phyloP scores from a whole-genome alignment of 2,113 vertebrate genomes.

The Prietella phreatophila region DNA sequence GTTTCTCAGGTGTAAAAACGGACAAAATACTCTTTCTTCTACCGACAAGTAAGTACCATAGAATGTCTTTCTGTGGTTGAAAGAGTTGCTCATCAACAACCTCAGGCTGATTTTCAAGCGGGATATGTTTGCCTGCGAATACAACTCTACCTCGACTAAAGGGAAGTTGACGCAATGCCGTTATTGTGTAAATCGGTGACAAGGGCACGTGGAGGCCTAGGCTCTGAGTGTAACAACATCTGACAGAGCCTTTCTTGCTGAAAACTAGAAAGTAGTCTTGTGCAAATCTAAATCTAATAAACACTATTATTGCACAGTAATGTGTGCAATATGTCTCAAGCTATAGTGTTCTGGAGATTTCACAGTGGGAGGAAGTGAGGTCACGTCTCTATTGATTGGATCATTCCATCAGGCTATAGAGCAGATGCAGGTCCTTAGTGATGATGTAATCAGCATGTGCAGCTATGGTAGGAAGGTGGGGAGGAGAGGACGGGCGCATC shows the following conservation, averaged over 20 bases:
- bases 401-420: constrained; percentile 30
- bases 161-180: not conserved
- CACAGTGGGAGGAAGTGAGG: constrained; percentile 2
- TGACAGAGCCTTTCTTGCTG: not conserved
- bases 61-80: not conserved
- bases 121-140: not conserved
- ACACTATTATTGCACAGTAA: not conserved
- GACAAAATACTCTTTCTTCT: not conserved
- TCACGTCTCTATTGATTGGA: not conserved
- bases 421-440: constrained; percentile 28
- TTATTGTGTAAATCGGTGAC: not conserved
- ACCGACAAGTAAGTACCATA: not conserved
- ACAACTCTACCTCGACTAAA: not conserved
- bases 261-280: not conserved
- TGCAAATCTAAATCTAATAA: constrained; percentile 3
- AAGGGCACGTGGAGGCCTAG: not conserved
- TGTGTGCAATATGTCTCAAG: not conserved
- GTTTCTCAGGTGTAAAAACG: not conserved
- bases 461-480: constrained; percentile 34
- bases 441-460: constrained; percentile 9
- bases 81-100: not conserved
- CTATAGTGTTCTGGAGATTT: not conserved
- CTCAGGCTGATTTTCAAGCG: not conserved
- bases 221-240: not conserved
- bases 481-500: not conserved